Base-by-base conservation (phyloP, 2,888 invertebrate species). In the Coelogynopora nodosa region DNA sequence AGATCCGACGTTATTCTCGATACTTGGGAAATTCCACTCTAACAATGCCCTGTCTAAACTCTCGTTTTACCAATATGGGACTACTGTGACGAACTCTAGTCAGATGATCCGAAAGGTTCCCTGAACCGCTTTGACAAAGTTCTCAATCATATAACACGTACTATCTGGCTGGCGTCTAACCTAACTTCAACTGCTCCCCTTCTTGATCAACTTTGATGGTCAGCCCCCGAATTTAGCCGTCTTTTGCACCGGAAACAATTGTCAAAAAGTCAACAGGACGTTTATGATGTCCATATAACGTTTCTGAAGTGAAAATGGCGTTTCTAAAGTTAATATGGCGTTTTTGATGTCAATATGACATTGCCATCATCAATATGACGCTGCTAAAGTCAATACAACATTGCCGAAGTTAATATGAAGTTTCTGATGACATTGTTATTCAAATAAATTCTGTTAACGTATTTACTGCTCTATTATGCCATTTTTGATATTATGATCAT, bases 121-220 rank as follows among this genome's bases (percentile, higher is more conserved):
- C 27, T 23, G 74, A 26, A 74, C 74, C 74, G 74, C 74, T 26
- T 74, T 26, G 23, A 74, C 74, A 74, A 74, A 74, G 74, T 10
- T n/a, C 74, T 74, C 74, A 74, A 26, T 74, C 23, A 74, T 23
- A 26, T 26, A 13, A 26, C 74, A n/a, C 74, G 74, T 26, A 74
- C 74, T n/a, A 74, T 74, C 74, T 74, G 5, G 2, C 74, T 5
- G 23, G 23, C 23, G 2, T 26, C 74, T 26, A 10, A 10, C 74
- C 74, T 74, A 26, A 74, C 74, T 74, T 74, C 27, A n/a, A 74
- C 23, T 74, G 74, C 74, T n/a, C 74, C 74, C 74, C 74, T 74
- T 26, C 74, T 13, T 74, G 74, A 74, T 74, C 74, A 74, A 74
- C 74, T 74, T 10, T 2, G 74, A 74, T 74, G 27, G 74, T n/a